Base-by-base conservation (phyloP, 2,113 vertebrate species). In the Etheostoma cragini region DNA sequence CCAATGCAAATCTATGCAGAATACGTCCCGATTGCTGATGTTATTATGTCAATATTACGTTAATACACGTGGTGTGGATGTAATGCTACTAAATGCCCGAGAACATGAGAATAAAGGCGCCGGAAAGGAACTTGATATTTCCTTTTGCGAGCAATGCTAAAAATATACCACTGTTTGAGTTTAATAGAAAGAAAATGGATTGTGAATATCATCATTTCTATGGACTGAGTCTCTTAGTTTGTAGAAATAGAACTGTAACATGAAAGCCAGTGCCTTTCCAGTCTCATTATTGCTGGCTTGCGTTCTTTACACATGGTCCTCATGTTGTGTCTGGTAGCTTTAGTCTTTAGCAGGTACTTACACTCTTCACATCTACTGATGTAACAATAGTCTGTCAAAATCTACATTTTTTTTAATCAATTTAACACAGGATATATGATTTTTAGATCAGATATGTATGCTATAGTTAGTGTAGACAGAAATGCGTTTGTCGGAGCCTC, bases 271-370 rank as follows among this genome's bases (percentile, higher is more conserved):
- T 45, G 53, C 16, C 14, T 62, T 62, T 49, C 46, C 30, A 35
- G 1, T 30, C 26, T 8, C 46, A 62, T 38, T 17, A 24, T 45
- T 60, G 12, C 70, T 26, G 4, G 4, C 15, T 11, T 49, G 42
- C 2, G 4, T 42, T 10, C 22, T 30, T 52, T 30, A 72, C 30
- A 66, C 33, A 49, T 4, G 63, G 53, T 35, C 61, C 8, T n/a
- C 16, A 35, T 22, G 42, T 35, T 72, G 49, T 35, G 50, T 63
- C 33, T 79, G 52, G 10, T 72, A 17, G 78, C 42, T 58, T 65
- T 66, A 65, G 61, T 42, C n/a, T 49, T 17, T 11, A 42, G 8
- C 10, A 42, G 38, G 38, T 42, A 42, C 38, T 42, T 2, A 42
- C 38, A 42, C 38, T 38, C 8, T 38, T 38, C 38, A 38, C 8